Evolutionary conservation across 1,140 invertebrate species (phyloP).

Genomic region (Pygmarrhopalites habei): DNA sequence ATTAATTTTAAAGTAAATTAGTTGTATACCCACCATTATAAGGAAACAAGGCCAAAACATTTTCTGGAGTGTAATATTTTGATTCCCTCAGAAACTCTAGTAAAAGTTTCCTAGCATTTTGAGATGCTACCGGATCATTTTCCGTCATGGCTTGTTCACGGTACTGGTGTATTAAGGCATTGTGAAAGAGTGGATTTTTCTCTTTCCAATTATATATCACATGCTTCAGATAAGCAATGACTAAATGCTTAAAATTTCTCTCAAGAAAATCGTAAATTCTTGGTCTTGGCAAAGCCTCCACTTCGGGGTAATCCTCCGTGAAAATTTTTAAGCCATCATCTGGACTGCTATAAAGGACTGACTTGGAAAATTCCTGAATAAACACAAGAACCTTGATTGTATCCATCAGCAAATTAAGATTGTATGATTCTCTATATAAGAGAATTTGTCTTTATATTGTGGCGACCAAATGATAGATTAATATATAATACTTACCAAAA

Average conservation of each 20-base stretch:
- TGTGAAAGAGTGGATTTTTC: constrained; percentile 76
- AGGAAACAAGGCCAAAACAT: constrained; percentile 80
- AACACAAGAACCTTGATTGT: no score
- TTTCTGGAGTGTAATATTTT: constrained; percentile 73
- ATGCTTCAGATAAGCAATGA: constrained; percentile 91
- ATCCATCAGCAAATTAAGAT: no score
- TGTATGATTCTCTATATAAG: no score
- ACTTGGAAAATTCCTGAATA: constrained; percentile 88
- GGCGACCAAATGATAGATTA: no score
- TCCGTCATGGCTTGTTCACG: constrained; percentile 59
- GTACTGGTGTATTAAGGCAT: constrained; percentile 79
- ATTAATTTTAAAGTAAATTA: constrained; percentile 13
- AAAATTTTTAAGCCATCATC: constrained; percentile 91
- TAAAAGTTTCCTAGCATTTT: constrained; percentile 65
- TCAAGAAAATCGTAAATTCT: constrained; percentile 82
- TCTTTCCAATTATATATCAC: constrained; percentile 86
- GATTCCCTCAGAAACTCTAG: constrained; percentile 78
- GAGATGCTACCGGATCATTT: constrained; percentile 51
- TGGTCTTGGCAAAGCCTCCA: constrained; percentile 77
- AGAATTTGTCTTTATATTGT: no score
- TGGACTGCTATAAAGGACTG: constrained; percentile 78
- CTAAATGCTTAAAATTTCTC: constrained; percentile 61
- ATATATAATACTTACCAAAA: no score
- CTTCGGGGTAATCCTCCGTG: constrained; percentile 81
- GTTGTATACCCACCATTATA: constrained; percentile 53